These are phyloP conservation scores for Psettodes erumei DNA, from an alignment of 2,113 vertebrate genomes.

Conservation along the genomic window DNA sequence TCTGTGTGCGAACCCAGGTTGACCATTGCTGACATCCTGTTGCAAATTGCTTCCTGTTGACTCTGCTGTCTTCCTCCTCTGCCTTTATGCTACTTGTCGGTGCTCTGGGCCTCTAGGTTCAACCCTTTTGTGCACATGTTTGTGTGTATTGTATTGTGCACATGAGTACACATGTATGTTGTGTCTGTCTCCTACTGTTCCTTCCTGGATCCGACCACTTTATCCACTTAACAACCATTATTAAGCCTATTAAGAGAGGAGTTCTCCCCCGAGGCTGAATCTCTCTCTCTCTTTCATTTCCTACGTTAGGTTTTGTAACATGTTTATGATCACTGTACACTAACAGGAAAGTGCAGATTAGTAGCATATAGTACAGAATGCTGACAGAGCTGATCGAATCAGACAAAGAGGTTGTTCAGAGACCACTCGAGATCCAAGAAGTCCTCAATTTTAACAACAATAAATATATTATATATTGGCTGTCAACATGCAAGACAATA, in stretches of 20 bases:
- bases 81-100: conserved; percentile 17
- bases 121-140: conserved; percentile 2
- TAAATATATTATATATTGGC: not conserved
- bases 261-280: conserved; percentile 33
- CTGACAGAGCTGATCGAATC: not conserved
- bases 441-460: not conserved
- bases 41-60: conserved; percentile 78
- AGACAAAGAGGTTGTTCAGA: not conserved
- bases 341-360: not conserved
- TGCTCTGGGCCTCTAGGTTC: conserved; percentile 36
- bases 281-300: conserved; percentile 47
- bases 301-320: conserved; percentile 37
- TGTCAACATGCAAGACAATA: not conserved
- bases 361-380: not conserved
- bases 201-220: conserved; percentile 58
- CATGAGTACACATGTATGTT: conserved; percentile 26
- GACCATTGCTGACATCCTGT: conserved; percentile 67
- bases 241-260: conserved; percentile 62
- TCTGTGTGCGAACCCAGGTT: conserved; percentile 36
- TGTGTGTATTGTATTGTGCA: conserved; percentile 19
- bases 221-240: conserved; percentile 65
- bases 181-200: conserved; percentile 58
- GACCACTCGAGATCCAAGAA: not conserved
- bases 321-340: not conserved
- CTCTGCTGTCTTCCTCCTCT: conserved; percentile 58